phyloP scores from a whole-genome alignment of 37 sponge, comb jelly and placozoan species.

The Tethya wilhelma region DNA sequence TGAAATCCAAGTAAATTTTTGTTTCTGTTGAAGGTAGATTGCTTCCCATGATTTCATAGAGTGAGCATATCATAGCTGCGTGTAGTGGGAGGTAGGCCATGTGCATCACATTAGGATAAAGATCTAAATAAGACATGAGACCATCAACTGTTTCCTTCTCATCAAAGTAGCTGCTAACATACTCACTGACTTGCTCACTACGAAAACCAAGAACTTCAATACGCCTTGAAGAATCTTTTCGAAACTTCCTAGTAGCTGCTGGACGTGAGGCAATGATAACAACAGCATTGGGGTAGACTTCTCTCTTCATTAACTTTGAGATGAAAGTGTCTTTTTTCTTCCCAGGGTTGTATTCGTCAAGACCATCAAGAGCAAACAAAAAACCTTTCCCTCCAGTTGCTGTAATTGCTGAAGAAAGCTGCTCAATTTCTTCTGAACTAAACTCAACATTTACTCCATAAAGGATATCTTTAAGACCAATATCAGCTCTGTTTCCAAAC shows the following conservation, averaged over 20 bases:
- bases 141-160: not conserved
- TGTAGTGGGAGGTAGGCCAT: conserved; percentile 39
- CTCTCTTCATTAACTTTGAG: not conserved
- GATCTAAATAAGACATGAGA: not conserved
- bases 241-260: not conserved
- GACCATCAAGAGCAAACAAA: conserved; percentile 28
- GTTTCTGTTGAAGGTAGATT: conserved; percentile 28
- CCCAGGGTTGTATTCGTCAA: conserved; percentile 11
- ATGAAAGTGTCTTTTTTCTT: not conserved
- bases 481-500: not conserved
- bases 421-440: not conserved
- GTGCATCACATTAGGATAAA: conserved; percentile 20
- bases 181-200: not conserved
- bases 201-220: conserved; percentile 35
- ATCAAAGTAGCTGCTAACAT: not conserved
- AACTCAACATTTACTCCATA: not conserved
- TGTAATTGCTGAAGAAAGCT: not conserved
- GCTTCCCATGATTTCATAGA: not conserved
- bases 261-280: conserved; percentile 23
- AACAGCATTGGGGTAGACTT: not conserved
- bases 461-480: not conserved
- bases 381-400: not conserved
- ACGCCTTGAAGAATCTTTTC: not conserved
- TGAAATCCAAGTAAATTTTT: conserved; percentile 19
- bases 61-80: conserved; percentile 13